Conservation (phyloP, 2,797 vertebrate genomes). For the Parambassis ranga region DNA sequence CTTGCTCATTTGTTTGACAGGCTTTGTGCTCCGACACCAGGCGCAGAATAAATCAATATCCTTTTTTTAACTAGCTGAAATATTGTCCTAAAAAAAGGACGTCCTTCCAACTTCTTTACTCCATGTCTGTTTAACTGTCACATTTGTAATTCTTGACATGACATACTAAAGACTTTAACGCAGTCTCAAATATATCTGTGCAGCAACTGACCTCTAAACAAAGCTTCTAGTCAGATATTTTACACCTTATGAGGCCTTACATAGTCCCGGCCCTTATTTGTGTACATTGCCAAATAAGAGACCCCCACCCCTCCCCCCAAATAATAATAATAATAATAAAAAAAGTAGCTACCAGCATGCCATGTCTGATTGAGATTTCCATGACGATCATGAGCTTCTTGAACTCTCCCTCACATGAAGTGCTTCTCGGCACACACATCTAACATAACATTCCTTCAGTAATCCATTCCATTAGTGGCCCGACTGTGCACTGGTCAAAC, state of each 20-base stretch:
- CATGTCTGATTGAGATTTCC: constrained; percentile 14
- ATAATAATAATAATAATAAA: no score
- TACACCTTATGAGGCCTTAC: no score
- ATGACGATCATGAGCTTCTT: constrained; percentile 31
- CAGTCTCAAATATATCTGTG: no score
- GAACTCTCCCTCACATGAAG: constrained; percentile 22
- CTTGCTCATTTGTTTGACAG: constrained; percentile 42
- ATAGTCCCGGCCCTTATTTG: no score
- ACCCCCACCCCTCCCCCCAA: no score
- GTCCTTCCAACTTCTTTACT: background rate
- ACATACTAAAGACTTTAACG: background rate
- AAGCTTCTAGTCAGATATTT: no score
- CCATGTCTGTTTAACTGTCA: background rate
- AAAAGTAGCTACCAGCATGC: background rate
- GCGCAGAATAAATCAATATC: background rate
- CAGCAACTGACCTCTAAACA: no score
- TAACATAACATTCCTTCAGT: constrained; percentile 50
- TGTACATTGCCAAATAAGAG: background rate
- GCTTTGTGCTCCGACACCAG: constrained; percentile 48
- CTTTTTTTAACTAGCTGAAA: constrained; percentile 1
- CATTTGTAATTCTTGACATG: background rate
- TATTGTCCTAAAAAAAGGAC: background rate
- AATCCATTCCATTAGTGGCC: constrained; percentile 46
- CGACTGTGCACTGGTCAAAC: constrained; percentile 13
- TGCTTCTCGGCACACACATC: constrained; percentile 29